These are phyloP conservation scores for Indicator indicator DNA, from an alignment of 2,113 vertebrate genomes.

Conservation along the genomic window DNA sequence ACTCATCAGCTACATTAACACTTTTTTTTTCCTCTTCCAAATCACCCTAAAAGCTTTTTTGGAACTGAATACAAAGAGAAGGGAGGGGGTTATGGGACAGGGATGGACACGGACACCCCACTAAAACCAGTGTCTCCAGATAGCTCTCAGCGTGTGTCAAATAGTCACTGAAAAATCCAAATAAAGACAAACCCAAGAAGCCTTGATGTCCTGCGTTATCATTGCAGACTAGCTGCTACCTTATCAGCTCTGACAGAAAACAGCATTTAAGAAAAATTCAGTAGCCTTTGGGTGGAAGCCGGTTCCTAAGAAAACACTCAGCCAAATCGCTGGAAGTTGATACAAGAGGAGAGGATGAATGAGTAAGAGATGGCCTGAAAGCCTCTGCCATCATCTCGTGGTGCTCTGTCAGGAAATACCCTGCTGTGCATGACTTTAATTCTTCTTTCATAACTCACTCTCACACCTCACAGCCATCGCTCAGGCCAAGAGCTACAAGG, in stretches of 20 bases:
- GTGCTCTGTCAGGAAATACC: background rate
- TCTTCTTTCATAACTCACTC: slow-evolving; percentile 26
- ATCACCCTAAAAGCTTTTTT: slow-evolving; percentile 11
- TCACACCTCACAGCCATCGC: background rate
- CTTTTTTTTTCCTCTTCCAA: background rate
- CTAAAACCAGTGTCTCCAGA: slow-evolving; percentile 6
- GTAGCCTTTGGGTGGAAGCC: slow-evolving; percentile 27
- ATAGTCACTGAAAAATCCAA: slow-evolving; percentile 36
- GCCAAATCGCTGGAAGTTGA: background rate
- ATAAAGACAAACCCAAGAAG: slow-evolving; percentile 37
- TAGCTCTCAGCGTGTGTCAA: background rate
- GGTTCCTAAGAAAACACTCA: background rate
- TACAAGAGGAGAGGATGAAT: background rate
- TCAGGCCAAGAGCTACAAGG: slow-evolving; percentile 38
- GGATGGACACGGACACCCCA: background rate
- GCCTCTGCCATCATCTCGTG: accelerated
- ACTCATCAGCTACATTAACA: background rate
- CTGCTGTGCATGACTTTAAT: background rate
- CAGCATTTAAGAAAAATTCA: background rate
- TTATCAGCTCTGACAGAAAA: slow-evolving; percentile 59
- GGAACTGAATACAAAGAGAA: background rate
- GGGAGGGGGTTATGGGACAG: too few relatives aligned
- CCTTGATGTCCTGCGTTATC: background rate
- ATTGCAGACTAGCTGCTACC: slow-evolving; percentile 41
- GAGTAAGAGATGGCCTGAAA: background rate